phyloP scores from a whole-genome alignment of 2,888 invertebrate species.

The Philonicus albiceps region DNA sequence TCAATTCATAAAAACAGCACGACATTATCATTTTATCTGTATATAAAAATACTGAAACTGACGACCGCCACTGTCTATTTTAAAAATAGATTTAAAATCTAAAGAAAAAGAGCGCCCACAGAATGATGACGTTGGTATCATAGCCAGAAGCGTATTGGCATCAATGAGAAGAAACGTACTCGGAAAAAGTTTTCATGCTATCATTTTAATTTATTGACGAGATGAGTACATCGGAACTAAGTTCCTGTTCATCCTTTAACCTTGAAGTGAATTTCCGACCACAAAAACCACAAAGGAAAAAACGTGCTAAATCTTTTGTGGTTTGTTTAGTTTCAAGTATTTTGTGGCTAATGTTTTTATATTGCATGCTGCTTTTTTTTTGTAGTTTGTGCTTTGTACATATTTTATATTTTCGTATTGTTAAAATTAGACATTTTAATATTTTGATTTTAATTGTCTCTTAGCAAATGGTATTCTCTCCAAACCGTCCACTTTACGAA shows the following conservation, averaged over 20 bases:
- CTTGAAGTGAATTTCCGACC: constrained; percentile 55
- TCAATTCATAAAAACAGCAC: not conserved
- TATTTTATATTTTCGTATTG: not conserved
- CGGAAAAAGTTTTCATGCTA: not conserved
- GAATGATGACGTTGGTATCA: not conserved
- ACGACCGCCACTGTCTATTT: not conserved
- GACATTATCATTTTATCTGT: not conserved
- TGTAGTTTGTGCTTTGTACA: not conserved
- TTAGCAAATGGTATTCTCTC: constrained; percentile 61
- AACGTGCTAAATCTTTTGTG: constrained; percentile 57
- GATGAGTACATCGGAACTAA: constrained; percentile 60
- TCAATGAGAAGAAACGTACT: not conserved
- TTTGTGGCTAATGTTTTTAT: not conserved
- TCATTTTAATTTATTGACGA: not conserved
- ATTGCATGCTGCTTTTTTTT: not conserved
- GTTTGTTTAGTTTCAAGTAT: constrained; percentile 38
- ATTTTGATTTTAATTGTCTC: not conserved
- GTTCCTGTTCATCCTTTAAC: constrained; percentile 54
- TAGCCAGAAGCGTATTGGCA: not conserved
- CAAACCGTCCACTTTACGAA: constrained; percentile 79
- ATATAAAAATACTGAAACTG: not conserved
- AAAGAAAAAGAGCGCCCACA: not conserved
- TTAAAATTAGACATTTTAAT: not conserved
- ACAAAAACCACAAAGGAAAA: constrained; percentile 59
- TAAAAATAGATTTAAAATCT: not conserved